Conservation (phyloP, 1,140 invertebrate species). For the Temnothorax curvispinosus region DNA sequence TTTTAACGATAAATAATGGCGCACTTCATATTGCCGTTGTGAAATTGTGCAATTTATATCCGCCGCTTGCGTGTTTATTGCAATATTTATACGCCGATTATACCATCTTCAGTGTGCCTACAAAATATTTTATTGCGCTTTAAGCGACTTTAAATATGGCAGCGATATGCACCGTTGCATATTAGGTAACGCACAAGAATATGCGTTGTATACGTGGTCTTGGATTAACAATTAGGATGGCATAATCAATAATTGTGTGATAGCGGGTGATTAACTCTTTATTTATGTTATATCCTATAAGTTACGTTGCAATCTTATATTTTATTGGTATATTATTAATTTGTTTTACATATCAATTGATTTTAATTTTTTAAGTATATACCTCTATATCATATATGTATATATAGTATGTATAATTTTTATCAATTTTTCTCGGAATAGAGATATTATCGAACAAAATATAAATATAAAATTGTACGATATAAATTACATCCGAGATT, state of each 20-base stretch:
- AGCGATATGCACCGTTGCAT: not conserved
- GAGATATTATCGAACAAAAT: not conserved
- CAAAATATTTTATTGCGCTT: slow-evolving; percentile 42
- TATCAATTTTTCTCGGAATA: not conserved
- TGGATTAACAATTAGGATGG: not conserved
- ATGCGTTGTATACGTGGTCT: not conserved
- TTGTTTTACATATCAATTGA: slow-evolving; percentile 13
- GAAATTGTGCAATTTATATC: slow-evolving; percentile 45
- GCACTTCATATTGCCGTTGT: not conserved
- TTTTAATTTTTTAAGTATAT: not conserved
- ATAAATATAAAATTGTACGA: not conserved
- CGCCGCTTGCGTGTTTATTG: slow-evolving; percentile 3
- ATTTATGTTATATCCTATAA: not conserved
- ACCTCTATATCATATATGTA: too few species aligned
- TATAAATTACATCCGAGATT: not conserved
- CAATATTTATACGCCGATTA: not conserved
- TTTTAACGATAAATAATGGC: slow-evolving; percentile 44
- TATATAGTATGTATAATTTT: not conserved
- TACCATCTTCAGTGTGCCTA: not conserved
- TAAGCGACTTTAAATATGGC: slow-evolving; percentile 1
- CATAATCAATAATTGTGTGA: not conserved
- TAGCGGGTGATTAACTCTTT: not conserved
- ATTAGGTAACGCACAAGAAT: slow-evolving; percentile 12
- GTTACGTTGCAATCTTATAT: not conserved
- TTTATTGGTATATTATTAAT: slow-evolving; percentile 25